Base-by-base conservation (phyloP, 2,888 invertebrate species). In the Idaea dimidiata region DNA sequence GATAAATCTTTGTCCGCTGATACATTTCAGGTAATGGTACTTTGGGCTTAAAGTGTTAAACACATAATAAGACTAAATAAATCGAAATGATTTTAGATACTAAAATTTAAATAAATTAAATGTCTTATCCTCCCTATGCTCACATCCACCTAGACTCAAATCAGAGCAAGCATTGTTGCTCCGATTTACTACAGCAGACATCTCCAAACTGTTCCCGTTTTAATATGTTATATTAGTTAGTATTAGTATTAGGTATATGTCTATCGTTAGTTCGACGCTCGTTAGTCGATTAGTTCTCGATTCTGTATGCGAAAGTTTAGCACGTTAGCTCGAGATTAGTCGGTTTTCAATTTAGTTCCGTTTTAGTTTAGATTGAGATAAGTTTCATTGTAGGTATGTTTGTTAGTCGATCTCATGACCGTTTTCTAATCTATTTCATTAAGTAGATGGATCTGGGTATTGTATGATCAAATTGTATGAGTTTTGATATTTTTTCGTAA, bases 151-250 rank as follows among this genome's bases (percentile, higher is more conserved):
- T 80, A 84, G 79, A 75, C 84, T 86, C 83, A 78, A 91, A 90
- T 89, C 89, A 83, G 86, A 89, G 81, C 85, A 84, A 73, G 80
- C 91, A 91, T 91, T 89, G 89, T 89, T 87, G 86, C 86, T 78
- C 82, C 81, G 88, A 86, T 88, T 88, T 86, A 87, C 87, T 85
- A 75, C 86, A 80, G 84, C 85, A 88, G 88, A 87, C 88, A 89
- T 91, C 88, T 87, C 88, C 88, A 87, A 88, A 88, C 88, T 88
- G 87, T 85, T 87, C 89, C 87, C 89, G 89, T 91, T 91, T 90
- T 91, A 91, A 90, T 91, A 91, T 91, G 91, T 91, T 90, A 88
- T 86, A 89, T 88, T 89, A 87, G 88, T 86, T 87, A 88, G 84
- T 43, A 43, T 89, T 87, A n/a, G n/a, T n/a, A 89, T 88, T 86